phyloP scores from a whole-genome alignment of 92 coral and sea anemone genomes.

The Heteractis magnifica region DNA sequence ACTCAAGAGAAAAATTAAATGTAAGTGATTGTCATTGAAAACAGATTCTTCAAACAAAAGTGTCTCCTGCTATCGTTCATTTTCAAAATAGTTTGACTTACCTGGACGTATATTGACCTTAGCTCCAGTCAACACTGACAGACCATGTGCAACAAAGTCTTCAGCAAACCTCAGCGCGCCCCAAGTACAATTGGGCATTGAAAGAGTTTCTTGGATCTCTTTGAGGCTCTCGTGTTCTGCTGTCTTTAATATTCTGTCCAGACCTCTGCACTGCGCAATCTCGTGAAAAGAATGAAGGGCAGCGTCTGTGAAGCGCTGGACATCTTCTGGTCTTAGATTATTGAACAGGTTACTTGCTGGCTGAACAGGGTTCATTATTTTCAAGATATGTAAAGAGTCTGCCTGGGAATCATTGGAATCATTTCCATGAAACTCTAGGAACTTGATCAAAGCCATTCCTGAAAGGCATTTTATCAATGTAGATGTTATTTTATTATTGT shows the following conservation, averaged over 20 bases:
- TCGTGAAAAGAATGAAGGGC: conserved; percentile 82
- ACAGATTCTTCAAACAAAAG: no score
- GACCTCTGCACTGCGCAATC: conserved; percentile 76
- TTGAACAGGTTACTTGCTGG: conserved; percentile 20
- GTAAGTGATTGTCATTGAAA: no score
- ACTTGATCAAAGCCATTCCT: conserved; percentile 56
- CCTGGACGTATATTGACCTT: conserved; percentile 67
- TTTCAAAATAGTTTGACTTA: conserved; percentile 16
- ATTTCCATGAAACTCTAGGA: conserved; percentile 58
- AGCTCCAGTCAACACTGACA: conserved; percentile 53
- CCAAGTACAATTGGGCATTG: conserved; percentile 68
- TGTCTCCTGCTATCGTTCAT: no score
- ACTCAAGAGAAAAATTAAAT: no score
- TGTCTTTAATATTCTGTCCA: conserved; percentile 57
- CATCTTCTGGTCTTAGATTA: conserved; percentile 33
- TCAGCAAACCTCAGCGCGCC: conserved; percentile 83
- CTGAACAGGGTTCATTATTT: conserved; percentile 12
- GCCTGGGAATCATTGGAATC: conserved; percentile 27
- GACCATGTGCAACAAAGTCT: conserved; percentile 60
- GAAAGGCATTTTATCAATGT: conserved; percentile 12
- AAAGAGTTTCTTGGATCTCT: conserved; percentile 61
- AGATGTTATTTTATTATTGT: no score
- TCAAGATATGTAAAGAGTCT: conserved; percentile 33
- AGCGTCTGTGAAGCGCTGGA: conserved; percentile 69
- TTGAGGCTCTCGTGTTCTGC: conserved; percentile 50